A percentile compares a stretch with the other conserved stretches of the same genome.
These are phyloP conservation scores for Thaumetopoea pityocampa DNA, from an alignment of 1,140 invertebrate genomes.

Conservation along the genomic window DNA sequence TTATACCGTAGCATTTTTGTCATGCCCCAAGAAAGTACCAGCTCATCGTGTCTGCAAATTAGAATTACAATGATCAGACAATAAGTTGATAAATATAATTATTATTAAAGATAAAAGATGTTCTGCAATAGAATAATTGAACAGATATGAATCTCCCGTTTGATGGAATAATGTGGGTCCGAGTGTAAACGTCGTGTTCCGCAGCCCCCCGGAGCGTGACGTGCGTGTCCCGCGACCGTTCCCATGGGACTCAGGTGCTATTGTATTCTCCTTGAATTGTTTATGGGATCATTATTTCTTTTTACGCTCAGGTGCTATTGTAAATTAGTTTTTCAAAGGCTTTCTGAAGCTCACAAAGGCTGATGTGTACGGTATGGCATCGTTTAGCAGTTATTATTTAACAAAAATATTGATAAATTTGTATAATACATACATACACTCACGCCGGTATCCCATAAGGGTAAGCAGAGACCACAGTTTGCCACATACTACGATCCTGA, in stretches of 20 bases:
- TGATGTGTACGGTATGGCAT: not conserved
- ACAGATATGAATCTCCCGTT: slow-evolving; percentile 5
- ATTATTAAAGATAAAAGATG: too few species aligned
- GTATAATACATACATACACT: too few species aligned
- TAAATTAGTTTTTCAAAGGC: slow-evolving; percentile 17
- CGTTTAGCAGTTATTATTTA: not conserved
- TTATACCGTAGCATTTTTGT: too few species aligned
- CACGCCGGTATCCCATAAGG: too few species aligned
- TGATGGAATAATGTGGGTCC: slow-evolving; percentile 8
- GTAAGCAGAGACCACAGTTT: too few species aligned
- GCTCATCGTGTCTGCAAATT: too few species aligned
- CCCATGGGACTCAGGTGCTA: slow-evolving; percentile 46
- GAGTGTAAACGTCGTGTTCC: slow-evolving; percentile 4
- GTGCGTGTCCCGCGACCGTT: slow-evolving; percentile 44
- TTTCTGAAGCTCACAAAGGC: slow-evolving; percentile 1
- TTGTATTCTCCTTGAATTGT: slow-evolving; percentile 40
- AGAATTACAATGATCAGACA: too few species aligned
- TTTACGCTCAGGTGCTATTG: slow-evolving; percentile 26
- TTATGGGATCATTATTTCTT: slow-evolving; percentile 34
- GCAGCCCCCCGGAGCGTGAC: slow-evolving; percentile 32
- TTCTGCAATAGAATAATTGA: too few species aligned
- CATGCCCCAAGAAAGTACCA: too few species aligned
- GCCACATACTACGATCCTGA: too few species aligned
- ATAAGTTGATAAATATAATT: too few species aligned
- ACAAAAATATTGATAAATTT: slow-evolving; percentile 1